These are phyloP conservation scores for Cylas formicarius DNA, from an alignment of 1,140 invertebrate genomes.

Conservation along the genomic window DNA sequence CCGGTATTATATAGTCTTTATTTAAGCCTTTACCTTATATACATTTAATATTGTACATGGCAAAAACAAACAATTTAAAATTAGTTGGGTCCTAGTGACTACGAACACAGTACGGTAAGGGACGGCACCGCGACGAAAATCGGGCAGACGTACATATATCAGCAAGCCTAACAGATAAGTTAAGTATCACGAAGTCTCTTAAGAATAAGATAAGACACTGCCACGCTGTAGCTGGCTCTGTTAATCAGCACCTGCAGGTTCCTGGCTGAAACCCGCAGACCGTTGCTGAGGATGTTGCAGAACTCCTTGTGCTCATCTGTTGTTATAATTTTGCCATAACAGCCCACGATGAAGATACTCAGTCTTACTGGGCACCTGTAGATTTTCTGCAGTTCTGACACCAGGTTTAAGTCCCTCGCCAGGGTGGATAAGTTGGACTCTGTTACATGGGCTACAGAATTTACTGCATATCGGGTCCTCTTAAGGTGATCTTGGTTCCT, in stretches of 20 bases:
- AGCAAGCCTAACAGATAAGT: too few species aligned
- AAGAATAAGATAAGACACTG: slow-evolving; percentile 2
- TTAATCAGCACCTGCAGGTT: not conserved
- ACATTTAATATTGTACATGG: too few species aligned
- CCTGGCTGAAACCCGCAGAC: not conserved
- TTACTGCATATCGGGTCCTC: slow-evolving; percentile 14
- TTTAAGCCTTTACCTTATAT: too few species aligned
- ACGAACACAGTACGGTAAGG: too few species aligned
- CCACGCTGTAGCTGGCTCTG: slow-evolving; percentile 4
- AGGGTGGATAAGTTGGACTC: too few species aligned
- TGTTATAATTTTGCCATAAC: slow-evolving; percentile 10
- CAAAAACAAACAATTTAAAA: too few species aligned
- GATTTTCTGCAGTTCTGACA: too few species aligned
- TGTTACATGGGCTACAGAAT: slow-evolving; percentile 5
- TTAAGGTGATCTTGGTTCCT: slow-evolving; percentile 12
- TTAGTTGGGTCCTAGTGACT: too few species aligned
- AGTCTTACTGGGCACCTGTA: slow-evolving; percentile 8
- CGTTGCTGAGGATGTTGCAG: not conserved
- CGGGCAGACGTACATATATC: too few species aligned
- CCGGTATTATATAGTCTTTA: too few species aligned
- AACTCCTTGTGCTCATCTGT: slow-evolving; percentile 5
- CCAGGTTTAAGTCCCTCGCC: too few species aligned
- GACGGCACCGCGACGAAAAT: too few species aligned
- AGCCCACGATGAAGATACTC: slow-evolving; percentile 8
- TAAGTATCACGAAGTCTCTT: slow-evolving; percentile 21